Percentiles rank a stretch among this genome's conserved stretches.
Conservation (phyloP, 1,140 invertebrate species). For the Bombus consobrinus region DNA sequence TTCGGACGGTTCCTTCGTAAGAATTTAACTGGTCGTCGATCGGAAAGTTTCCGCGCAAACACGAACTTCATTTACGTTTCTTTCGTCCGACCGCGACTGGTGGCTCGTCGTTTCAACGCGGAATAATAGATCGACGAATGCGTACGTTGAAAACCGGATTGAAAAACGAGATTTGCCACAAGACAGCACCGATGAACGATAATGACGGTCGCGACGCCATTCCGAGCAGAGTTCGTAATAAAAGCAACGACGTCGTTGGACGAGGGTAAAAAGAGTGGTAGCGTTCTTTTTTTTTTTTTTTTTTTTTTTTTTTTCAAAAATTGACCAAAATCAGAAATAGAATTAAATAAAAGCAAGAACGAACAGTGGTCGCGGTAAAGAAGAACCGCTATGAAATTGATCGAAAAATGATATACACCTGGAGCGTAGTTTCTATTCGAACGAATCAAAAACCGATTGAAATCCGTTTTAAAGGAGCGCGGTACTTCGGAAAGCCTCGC, state of each 20-base stretch:
- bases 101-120: slow-evolving; percentile 21
- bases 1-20: slow-evolving; percentile 37
- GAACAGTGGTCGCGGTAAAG: background rate
- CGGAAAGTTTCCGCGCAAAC: slow-evolving; percentile 41
- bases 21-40: slow-evolving; percentile 48
- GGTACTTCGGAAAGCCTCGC: background rate
- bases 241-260: background rate
- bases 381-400: background rate
- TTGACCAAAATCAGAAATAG: background rate
- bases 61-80: slow-evolving; percentile 22
- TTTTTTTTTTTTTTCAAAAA: background rate
- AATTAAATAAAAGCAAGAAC: background rate
- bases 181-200: background rate
- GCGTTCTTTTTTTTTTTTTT: too few species aligned
- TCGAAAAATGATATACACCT: background rate
- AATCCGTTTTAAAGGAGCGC: background rate
- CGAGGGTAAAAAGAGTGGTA: background rate
- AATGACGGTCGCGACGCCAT: background rate
- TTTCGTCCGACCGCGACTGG: too few species aligned
- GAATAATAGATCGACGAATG: background rate
- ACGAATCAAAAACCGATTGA: background rate
- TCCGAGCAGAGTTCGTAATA: background rate
- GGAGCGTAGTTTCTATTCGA: background rate
- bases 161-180: too few species aligned
- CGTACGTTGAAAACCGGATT: too few species aligned